Percentiles rank a stretch among this genome's conserved stretches.
Evolutionary conservation across 2,888 invertebrate species (phyloP).

Genomic region (Helicoverpa assulta): DNA sequence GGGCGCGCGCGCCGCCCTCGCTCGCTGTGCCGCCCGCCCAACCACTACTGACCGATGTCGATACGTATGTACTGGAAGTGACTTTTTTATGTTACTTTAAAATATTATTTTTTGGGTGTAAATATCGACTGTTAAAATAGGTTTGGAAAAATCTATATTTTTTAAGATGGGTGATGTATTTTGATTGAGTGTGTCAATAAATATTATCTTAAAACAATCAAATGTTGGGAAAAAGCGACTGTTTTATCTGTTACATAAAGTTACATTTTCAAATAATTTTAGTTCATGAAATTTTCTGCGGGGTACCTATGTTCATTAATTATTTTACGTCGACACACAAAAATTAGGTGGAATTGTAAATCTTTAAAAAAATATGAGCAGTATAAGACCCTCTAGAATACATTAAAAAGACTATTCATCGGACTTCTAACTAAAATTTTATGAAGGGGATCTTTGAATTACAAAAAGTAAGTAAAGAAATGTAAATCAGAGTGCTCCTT

Average conservation of each 20-base stretch:
- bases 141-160: not conserved
- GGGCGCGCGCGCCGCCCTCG: constrained; percentile 84
- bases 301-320: no score
- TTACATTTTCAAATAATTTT: no score
- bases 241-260: no score
- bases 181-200: no score
- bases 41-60: constrained; percentile 63
- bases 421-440: not conserved
- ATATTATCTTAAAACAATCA: no score
- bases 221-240: no score
- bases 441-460: not conserved
- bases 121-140: not conserved
- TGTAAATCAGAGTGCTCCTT: constrained; percentile 22
- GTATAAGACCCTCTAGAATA: not conserved
- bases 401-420: not conserved
- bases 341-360: no score
- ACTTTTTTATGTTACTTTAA: constrained; percentile 7
- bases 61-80: constrained; percentile 73
- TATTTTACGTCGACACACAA: no score
- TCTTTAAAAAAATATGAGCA: no score
- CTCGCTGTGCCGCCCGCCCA: constrained; percentile 76
- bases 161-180: not conserved
- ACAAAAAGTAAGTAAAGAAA: constrained; percentile 10
- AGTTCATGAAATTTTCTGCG: no score
- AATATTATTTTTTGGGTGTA: not conserved